These are phyloP conservation scores for Subanguina moxae DNA, from an alignment of 1,140 invertebrate species.

Conservation along the genomic window DNA sequence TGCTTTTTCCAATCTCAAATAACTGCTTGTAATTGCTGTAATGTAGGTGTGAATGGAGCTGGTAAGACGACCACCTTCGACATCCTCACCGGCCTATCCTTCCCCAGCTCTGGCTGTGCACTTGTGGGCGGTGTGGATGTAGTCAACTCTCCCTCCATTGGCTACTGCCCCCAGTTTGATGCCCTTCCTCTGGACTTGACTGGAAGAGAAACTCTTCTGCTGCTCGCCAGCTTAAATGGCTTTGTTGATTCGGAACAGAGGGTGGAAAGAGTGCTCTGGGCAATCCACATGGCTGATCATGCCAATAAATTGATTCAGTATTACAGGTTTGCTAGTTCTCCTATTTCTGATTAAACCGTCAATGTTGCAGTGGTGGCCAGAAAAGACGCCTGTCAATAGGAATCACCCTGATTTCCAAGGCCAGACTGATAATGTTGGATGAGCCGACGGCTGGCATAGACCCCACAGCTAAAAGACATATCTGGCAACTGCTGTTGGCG, in stretches of 20 bases:
- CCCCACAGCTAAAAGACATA: slow-evolving; percentile 63
- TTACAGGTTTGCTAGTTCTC: slow-evolving; percentile 21
- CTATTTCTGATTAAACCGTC: too few species aligned
- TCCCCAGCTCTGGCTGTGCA: slow-evolving; percentile 34
- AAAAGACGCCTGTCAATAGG: slow-evolving; percentile 45
- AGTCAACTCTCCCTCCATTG: slow-evolving; percentile 34
- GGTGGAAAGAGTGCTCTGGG: slow-evolving; percentile 32
- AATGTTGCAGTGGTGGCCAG: slow-evolving; percentile 63
- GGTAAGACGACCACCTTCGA: slow-evolving; percentile 50
- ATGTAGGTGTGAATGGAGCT: slow-evolving; percentile 46
- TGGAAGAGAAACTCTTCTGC: slow-evolving; percentile 31
- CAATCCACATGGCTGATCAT: slow-evolving; percentile 25
- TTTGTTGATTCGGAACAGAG: slow-evolving; percentile 28
- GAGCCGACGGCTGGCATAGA: slow-evolving; percentile 61
- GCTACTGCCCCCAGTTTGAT: slow-evolving; percentile 51
- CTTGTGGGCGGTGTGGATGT: slow-evolving; percentile 37
- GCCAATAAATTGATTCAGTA: slow-evolving; percentile 38
- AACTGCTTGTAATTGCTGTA: neutral
- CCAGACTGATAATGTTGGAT: slow-evolving; percentile 44
- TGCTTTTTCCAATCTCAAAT: neutral
- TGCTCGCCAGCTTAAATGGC: slow-evolving; percentile 41
- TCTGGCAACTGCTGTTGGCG: slow-evolving; percentile 62
- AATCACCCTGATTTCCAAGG: slow-evolving; percentile 35
- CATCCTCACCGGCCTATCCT: slow-evolving; percentile 38
- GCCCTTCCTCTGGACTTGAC: slow-evolving; percentile 42